These are phyloP conservation scores for Hofmannophila pseudospretella DNA, from an alignment of 2,888 invertebrate species.

Conservation along the genomic window DNA sequence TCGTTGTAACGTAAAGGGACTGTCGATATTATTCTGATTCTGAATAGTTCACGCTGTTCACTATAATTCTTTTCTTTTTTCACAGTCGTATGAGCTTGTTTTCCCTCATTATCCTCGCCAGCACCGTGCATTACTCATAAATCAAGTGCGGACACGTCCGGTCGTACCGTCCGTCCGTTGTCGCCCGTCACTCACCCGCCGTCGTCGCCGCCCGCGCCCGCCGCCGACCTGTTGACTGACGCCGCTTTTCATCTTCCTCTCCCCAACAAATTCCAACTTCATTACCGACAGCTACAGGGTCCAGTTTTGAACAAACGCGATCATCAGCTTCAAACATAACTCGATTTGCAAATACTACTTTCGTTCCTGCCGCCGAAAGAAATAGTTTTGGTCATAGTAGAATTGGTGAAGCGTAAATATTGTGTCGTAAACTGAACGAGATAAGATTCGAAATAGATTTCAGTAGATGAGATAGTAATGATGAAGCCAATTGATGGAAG, in stretches of 20 bases:
- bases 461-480: not conserved
- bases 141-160: slow-evolving; percentile 3
- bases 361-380: slow-evolving; percentile 10
- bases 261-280: slow-evolving; percentile 4
- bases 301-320: slow-evolving; percentile 7
- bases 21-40: no score
- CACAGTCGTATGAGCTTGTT: no score
- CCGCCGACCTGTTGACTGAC: slow-evolving; percentile 13
- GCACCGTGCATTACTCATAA: slow-evolving; percentile 1
- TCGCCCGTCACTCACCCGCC: slow-evolving; percentile 16
- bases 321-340: slow-evolving; percentile 10
- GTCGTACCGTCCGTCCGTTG: slow-evolving; percentile 9
- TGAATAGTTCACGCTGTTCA: no score
- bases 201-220: slow-evolving; percentile 11
- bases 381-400: not conserved
- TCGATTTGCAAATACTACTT: slow-evolving; percentile 11
- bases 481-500: not conserved
- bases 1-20: no score
- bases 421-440: not conserved
- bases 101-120: not conserved
- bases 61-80: no score
- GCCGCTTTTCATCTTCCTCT: slow-evolving; percentile 16
- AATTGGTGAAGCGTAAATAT: not conserved
- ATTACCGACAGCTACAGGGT: not conserved
- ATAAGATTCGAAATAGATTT: slow-evolving; percentile 1